Evolutionary conservation across 2,113 vertebrate genomes (phyloP).

Genomic region (Chinchilla lanigera): DNA sequence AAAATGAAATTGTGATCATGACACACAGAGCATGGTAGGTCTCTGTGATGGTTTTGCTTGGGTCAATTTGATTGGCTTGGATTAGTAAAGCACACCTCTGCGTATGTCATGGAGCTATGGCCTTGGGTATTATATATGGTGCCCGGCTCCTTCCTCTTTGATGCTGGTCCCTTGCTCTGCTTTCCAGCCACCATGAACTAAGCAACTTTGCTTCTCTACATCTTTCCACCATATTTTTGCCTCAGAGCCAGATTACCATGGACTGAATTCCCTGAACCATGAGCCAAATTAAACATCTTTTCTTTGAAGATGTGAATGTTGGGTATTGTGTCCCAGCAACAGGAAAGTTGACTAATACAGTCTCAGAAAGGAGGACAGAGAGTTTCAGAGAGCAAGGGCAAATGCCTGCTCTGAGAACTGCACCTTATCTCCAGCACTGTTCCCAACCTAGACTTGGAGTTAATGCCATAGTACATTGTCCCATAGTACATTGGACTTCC

Average conservation of each 20-base stretch:
- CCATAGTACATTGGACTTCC: neutral
- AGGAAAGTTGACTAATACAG: neutral
- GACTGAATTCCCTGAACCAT: neutral
- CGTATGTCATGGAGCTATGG: neutral
- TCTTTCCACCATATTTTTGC: neutral
- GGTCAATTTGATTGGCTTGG: neutral
- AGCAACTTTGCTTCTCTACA: neutral
- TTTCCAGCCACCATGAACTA: neutral
- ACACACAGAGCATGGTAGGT: neutral
- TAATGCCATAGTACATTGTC: neutral
- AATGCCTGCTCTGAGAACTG: neutral
- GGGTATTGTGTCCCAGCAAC: neutral
- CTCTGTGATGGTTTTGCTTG: neutral
- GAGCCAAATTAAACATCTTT: neutral
- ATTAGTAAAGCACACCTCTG: neutral
- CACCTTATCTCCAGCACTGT: neutral
- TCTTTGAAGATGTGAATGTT: neutral
- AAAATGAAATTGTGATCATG: neutral
- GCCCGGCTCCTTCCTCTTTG: neutral
- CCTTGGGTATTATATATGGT: neutral
- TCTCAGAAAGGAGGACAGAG: neutral
- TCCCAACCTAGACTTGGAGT: neutral
- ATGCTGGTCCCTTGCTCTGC: neutral
- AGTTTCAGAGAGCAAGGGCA: neutral
- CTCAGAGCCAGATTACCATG: neutral